Percentiles rank a stretch among this genome's conserved stretches.
These are phyloP conservation scores for Microctonus aethiopoides DNA, from an alignment of 2,888 invertebrate genomes.

Conservation along the genomic window DNA sequence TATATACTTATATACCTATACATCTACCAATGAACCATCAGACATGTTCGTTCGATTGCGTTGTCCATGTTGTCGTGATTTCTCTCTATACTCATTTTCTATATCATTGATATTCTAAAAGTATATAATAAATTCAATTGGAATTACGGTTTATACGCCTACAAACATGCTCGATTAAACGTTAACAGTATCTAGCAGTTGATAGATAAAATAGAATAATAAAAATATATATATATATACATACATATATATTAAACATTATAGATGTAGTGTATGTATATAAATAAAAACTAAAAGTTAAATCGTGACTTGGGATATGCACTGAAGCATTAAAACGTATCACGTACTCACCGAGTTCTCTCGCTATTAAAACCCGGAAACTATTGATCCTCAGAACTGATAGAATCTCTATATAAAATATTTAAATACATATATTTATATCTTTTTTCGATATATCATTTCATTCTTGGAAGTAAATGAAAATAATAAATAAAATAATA, in stretches of 20 bases:
- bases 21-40: neutral
- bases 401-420: neutral
- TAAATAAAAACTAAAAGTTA: constrained; percentile 28
- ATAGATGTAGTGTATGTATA: too few relatives aligned
- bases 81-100: neutral
- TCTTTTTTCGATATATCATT: neutral
- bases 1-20: neutral
- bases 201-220: constrained; percentile 1
- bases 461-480: neutral
- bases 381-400: constrained; percentile 16
- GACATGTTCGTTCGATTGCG: neutral
- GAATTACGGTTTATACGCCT: neutral
- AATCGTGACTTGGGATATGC: constrained; percentile 41
- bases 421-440: neutral
- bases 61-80: neutral
- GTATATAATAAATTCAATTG: neutral
- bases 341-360: constrained; percentile 35
- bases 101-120: neutral
- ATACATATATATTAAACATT: too few relatives aligned
- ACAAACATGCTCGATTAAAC: neutral
- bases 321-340: constrained; percentile 37
- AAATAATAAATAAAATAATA: neutral
- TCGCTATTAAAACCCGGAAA: constrained; percentile 19
- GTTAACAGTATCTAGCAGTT: neutral
- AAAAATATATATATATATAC: constrained; percentile 3